A percentile compares a stretch with the other conserved stretches of the same genome.
Conservation (phyloP, 1,140 invertebrate species). For the Lamellibrachia luymesi region DNA sequence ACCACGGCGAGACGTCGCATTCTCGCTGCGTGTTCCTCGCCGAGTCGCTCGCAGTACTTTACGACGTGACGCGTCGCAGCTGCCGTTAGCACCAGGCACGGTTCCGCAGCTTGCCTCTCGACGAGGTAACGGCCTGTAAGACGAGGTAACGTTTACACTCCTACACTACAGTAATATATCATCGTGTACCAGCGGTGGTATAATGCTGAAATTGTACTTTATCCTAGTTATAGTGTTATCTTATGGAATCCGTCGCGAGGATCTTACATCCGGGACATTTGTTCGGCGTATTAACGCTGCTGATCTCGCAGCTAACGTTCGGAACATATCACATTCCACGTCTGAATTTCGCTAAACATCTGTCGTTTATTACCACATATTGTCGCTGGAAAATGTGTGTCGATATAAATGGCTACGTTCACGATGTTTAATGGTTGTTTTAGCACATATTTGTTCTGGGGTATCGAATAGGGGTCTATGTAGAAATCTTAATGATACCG, state of each 20-base stretch:
- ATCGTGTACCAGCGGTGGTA: neutral
- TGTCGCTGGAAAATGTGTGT: no score
- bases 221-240: neutral
- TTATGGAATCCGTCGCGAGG: neutral
- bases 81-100: neutral
- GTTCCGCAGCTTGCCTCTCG: neutral
- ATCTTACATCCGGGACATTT: neutral
- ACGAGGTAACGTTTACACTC: neutral
- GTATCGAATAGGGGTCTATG: no score
- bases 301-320: neutral
- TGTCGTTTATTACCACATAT: no score
- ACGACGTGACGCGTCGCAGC: neutral
- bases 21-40: neutral
- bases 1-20: neutral
- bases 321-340: neutral
- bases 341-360: no score
- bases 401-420: no score
- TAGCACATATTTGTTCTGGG: no score
- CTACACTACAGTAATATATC: neutral
- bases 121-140: no score
- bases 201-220: neutral
- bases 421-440: no score
- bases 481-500: no score
- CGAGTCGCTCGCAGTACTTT: neutral
- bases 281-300: neutral